Percentiles rank a stretch among this genome's conserved stretches.
phyloP scores from a whole-genome alignment of 2,113 vertebrate genomes.

The Psilopogon haemacephalus region DNA sequence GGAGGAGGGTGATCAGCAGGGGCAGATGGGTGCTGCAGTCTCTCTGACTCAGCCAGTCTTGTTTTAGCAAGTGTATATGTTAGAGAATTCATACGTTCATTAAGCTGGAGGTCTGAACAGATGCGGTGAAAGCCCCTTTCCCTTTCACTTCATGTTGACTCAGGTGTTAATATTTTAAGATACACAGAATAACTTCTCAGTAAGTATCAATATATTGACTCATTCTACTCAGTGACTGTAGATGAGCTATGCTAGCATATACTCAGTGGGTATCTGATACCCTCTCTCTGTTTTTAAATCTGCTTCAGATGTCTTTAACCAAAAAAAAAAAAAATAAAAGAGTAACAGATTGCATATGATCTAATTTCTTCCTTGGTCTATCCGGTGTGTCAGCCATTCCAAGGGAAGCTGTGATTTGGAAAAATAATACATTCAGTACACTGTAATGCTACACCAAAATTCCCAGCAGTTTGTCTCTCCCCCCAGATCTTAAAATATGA shows the following conservation, averaged over 20 bases:
- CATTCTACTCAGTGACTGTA: neutral
- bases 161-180: neutral
- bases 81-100: neutral
- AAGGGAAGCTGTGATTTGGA: constrained; percentile 57
- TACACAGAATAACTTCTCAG: neutral
- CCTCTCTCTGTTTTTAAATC: neutral
- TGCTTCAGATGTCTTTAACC: constrained; percentile 9
- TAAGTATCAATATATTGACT: constrained; percentile 36
- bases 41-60: neutral
- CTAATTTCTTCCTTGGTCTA: constrained; percentile 59
- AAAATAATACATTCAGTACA: constrained; percentile 54
- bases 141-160: neutral
- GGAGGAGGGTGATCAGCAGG: neutral
- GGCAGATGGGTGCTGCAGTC: neutral
- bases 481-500: constrained; percentile 32
- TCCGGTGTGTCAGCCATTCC: constrained; percentile 56
- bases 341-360: constrained; percentile 67
- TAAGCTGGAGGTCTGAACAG: neutral
- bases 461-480: neutral
- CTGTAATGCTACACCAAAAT: constrained; percentile 50
- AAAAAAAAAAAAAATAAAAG: neutral
- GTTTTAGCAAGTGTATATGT: neutral
- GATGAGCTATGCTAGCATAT: neutral
- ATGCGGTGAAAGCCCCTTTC: neutral
- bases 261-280: neutral